Evolutionary conservation across 92 coral and sea anemone genomes (phyloP).

Genomic region (Umimayanthus chanpuru): DNA sequence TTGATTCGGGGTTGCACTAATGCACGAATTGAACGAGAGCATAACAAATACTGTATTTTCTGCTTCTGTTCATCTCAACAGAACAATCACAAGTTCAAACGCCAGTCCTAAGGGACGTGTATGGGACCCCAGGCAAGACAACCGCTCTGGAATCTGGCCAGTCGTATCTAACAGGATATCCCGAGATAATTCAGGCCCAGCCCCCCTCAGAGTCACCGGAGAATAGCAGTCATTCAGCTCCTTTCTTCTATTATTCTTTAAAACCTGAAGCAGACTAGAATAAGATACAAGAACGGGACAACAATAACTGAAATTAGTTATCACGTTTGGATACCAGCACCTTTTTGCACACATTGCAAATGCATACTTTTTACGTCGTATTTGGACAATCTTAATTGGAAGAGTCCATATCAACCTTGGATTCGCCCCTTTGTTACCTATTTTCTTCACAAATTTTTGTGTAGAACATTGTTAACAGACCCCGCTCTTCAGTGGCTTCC

Average conservation of each 20-base stretch:
- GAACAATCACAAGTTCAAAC: background rate
- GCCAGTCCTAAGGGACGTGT: background rate
- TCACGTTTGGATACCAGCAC: too few relatives aligned
- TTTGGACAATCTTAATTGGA: too few relatives aligned
- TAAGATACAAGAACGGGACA: too few relatives aligned
- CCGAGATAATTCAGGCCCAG: background rate
- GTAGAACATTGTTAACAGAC: too few relatives aligned
- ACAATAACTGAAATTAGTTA: too few relatives aligned
- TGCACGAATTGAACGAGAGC: background rate
- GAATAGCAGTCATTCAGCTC: background rate
- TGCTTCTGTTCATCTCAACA: background rate
- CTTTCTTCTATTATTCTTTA: background rate
- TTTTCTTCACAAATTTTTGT: too few relatives aligned
- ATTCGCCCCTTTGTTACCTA: too few relatives aligned
- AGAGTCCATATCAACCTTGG: too few relatives aligned
- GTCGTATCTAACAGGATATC: background rate
- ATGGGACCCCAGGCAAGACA: background rate
- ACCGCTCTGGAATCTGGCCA: slow-evolving; percentile 3
- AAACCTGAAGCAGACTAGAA: slow-evolving; percentile 7
- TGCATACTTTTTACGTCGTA: too few relatives aligned
- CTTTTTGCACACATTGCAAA: too few relatives aligned
- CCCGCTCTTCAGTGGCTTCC: too few relatives aligned
- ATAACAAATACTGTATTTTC: background rate
- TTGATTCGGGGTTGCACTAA: too few relatives aligned
- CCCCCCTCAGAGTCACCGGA: background rate